Conservation (phyloP, 37 sponge, comb jelly and placozoan genomes). For the Eunapius fragilis region DNA sequence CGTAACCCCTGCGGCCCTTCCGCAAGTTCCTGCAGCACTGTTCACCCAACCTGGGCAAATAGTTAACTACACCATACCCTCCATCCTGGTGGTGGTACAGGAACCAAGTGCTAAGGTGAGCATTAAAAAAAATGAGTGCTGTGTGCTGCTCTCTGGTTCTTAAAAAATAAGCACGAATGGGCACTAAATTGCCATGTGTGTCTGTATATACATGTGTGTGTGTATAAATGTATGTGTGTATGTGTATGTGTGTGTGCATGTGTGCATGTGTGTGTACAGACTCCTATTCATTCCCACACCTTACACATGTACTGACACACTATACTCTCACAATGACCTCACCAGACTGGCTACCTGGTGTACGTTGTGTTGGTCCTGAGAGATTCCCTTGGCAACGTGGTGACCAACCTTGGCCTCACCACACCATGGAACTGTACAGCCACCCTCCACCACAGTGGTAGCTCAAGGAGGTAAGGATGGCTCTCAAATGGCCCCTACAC, state of each 20-base stretch:
- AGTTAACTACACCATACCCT: constrained; percentile 3
- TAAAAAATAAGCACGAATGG: too few relatives aligned
- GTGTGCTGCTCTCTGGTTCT: background rate
- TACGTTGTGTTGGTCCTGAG: constrained; percentile 49
- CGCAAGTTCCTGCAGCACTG: background rate
- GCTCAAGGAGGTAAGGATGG: too few relatives aligned
- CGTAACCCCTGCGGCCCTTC: background rate
- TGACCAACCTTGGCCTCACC: too few relatives aligned
- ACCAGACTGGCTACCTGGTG: constrained; percentile 74
- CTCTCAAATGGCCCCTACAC: constrained; percentile 63
- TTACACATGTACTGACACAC: too few relatives aligned
- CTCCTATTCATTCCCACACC: too few relatives aligned
- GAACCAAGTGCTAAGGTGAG: constrained; percentile 16
- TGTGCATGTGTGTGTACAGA: background rate
- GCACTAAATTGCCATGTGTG: too few relatives aligned
- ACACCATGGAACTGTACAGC: too few relatives aligned
- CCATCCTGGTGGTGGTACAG: background rate
- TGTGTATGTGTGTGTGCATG: too few relatives aligned
- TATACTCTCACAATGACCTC: too few relatives aligned
- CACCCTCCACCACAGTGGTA: too few relatives aligned
- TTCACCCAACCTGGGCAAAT: background rate
- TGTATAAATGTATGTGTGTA: background rate
- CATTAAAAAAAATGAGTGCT: background rate
- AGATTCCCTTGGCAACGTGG: constrained; percentile 50
- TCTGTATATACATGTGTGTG: too few relatives aligned